Conservation (phyloP, 2,113 vertebrate genomes). For the Camelus dromedarius region DNA sequence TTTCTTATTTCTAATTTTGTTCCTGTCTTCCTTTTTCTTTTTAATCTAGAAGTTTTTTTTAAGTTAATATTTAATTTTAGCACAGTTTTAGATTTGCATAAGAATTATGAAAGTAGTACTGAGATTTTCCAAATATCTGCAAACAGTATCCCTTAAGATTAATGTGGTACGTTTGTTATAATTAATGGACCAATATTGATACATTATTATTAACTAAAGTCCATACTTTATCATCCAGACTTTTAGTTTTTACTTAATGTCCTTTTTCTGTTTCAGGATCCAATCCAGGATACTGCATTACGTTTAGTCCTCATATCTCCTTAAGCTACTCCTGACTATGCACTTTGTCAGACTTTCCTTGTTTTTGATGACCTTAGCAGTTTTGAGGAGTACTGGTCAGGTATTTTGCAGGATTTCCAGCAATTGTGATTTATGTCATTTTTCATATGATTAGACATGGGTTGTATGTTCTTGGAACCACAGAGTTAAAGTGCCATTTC, state of each 20-base stretch:
- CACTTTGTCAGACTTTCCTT: background rate
- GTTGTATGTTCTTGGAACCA: background rate
- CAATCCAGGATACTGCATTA: background rate
- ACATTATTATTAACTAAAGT: slow-evolving; percentile 19
- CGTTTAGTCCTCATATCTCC: background rate
- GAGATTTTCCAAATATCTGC: background rate
- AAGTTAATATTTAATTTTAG: slow-evolving; percentile 25
- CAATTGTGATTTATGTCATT: background rate
- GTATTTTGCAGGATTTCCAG: background rate
- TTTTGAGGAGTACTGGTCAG: background rate
- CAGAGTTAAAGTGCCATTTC: background rate
- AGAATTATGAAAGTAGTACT: background rate
- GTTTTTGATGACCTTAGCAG: background rate
- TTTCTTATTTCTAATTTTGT: slow-evolving; percentile 55
- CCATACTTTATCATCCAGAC: slow-evolving; percentile 30
- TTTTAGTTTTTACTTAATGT: background rate
- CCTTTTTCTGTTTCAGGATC: background rate
- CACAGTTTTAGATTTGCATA: slow-evolving; percentile 38
- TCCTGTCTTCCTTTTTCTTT: background rate
- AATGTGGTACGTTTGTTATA: slow-evolving; percentile 18
- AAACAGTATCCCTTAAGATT: background rate
- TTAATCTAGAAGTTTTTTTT: background rate
- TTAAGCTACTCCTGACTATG: background rate
- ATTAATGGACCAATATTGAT: background rate
- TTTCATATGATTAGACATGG: background rate